Conservation (phyloP, 2,113 vertebrate genomes). For the Arizona elegans region DNA sequence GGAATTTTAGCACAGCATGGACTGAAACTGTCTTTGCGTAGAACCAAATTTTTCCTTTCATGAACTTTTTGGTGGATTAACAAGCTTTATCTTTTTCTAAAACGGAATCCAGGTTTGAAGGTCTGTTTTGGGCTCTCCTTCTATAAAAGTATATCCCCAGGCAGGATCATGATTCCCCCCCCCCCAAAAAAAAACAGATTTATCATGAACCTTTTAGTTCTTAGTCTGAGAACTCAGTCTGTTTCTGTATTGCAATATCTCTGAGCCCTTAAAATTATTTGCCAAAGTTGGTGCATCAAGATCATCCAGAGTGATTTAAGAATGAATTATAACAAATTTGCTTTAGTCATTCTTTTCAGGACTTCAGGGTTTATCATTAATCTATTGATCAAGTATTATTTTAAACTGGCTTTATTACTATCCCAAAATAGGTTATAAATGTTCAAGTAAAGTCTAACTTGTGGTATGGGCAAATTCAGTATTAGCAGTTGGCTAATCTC, state of each 20-base stretch:
- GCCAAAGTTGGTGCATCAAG: neutral
- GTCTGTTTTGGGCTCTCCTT: neutral
- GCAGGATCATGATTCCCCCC: neutral
- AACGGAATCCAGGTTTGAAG: neutral
- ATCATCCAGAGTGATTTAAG: neutral
- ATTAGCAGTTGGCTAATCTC: neutral
- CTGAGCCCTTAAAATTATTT: neutral
- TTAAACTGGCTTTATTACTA: neutral
- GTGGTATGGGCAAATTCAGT: neutral
- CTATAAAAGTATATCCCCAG: neutral
- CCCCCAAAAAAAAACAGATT: neutral
- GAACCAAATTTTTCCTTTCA: neutral
- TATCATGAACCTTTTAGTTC: neutral
- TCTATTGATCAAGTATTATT: neutral
- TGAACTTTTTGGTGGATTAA: neutral
- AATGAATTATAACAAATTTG: neutral
- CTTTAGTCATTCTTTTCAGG: neutral
- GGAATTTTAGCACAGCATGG: neutral
- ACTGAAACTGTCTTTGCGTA: neutral
- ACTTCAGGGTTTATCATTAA: neutral
- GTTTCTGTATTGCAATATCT: neutral
- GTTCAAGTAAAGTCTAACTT: neutral
- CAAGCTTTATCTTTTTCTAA: neutral
- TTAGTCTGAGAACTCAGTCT: neutral
- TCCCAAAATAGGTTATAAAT: neutral